Base-by-base conservation (phyloP, 2,888 invertebrate genomes). In the Pheosia gnoma region DNA sequence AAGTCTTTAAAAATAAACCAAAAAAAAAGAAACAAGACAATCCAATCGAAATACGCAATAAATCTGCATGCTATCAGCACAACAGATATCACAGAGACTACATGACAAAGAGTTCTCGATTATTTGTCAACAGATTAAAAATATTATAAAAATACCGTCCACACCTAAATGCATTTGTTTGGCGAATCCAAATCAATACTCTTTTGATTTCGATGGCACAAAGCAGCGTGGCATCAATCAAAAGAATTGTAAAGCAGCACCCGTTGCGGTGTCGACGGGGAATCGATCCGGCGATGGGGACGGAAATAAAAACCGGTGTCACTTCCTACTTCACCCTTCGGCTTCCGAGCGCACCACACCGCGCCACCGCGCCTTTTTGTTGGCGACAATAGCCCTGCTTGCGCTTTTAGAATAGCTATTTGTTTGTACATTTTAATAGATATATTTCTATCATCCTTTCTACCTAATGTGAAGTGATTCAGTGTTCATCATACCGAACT, bases 231-330 rank as follows among this genome's bases (percentile, higher is more conserved):
- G 80, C 85, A 90, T 91, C 89, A 89, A 91, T 91, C 90, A 91
- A 85, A 85, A 70, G 77, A 72, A 83, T 76, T 87, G 78, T 77
- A 83, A 82, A 84, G 81, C 81, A 79, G 79, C 83, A 85, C 82
- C 84, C 76, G 74, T 82, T 85, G 88, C 82, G 88, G 87, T 86
- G 87, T 85, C 87, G 84, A 79, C 81, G 79, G 82, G 81, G 83
- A 86, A 87, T 88, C 88, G 82, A 90, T 90, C 85, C 78, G 78
- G 72, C 80, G 77, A 39, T 82, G 81, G 85, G 86, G 85, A 84
- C 74, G 90, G 90, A 89, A 88, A 86, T 86, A 84, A 84, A 75
- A 88, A 89, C 90, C 88, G 83, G 90, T 87, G 83, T 84, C 86
- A 85, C 87, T 91, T 92, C 92, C 91, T 85, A 84, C 65, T 73